Conservation (phyloP, 2,888 invertebrate species). For the Macroteleia sp. region DNA sequence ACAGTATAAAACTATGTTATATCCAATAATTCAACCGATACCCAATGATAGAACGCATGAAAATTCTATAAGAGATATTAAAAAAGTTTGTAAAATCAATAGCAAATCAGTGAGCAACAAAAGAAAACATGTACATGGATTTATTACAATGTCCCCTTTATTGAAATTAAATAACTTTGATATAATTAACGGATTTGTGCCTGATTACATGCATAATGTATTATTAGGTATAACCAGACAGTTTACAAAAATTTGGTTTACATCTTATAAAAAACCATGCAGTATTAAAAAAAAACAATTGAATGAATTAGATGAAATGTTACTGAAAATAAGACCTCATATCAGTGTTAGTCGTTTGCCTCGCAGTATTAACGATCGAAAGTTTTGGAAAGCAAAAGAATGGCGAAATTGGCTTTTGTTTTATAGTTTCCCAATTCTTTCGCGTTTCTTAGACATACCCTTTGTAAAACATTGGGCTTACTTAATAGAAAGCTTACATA, state of each 20-base stretch:
- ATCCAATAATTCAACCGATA: not conserved
- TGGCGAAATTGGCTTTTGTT: slow-evolving; percentile 5
- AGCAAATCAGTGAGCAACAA: not conserved
- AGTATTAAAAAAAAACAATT: not conserved
- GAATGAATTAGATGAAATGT: slow-evolving; percentile 6
- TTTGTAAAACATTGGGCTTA: not conserved
- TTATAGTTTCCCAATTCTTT: not conserved
- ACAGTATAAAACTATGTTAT: not conserved
- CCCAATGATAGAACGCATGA: not conserved
- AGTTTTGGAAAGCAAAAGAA: slow-evolving; percentile 37
- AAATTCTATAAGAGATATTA: not conserved
- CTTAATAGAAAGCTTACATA: not conserved
- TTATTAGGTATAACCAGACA: slow-evolving; percentile 30
- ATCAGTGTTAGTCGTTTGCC: slow-evolving; percentile 21
- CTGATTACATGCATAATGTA: slow-evolving; percentile 52
- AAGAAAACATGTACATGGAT: slow-evolving; percentile 9
- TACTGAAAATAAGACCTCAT: slow-evolving; percentile 23
- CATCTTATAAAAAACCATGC: not conserved
- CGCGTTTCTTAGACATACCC: not conserved
- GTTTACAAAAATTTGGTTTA: slow-evolving; percentile 8
- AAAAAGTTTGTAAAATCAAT: not conserved
- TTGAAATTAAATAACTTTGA: too few relatives aligned
- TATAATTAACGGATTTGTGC: too few relatives aligned
- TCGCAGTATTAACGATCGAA: slow-evolving; percentile 6
- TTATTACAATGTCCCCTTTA: slow-evolving; percentile 16